Base-by-base conservation (phyloP, 2,113 vertebrate species). In the Helogale parvula region DNA sequence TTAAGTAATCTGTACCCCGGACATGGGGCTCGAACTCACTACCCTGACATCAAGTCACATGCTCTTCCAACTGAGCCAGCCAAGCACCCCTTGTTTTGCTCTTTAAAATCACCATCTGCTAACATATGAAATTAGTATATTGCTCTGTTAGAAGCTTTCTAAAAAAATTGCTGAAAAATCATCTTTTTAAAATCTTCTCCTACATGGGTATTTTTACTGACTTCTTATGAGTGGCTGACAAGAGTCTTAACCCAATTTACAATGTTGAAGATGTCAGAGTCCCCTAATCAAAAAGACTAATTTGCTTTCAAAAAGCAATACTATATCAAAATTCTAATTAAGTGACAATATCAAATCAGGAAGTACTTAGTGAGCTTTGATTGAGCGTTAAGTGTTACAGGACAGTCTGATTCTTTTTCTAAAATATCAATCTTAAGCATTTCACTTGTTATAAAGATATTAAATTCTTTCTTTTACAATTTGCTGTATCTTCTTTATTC, bases 151-250 rank as follows among this genome's bases (percentile, higher is more conserved):
- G 74, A 95, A 65, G 63, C 29, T 38, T 95, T 79, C 52, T 60
- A 33, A n/a, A 88, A 35, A 81, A 90, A 84, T 63, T 83, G 89
- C 80, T 90, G 54, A 96, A 74, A 74, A 74, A 81, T 74, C 15
- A 13, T 38, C 23, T 85, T 86, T 89, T 80, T 17, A 0, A 21
- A 65, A 86, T 69, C 35, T 65, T 35, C 16, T 81, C n/a, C 2
- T 54, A 12, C 77, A 60, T 80, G 33, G 52, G 27, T 84, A 80
- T 89, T 83, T 94, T 63, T 54, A 45, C 54, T 68, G 29, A 74
- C 5, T 54, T 96, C 21, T 88, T 77, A 86, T 31, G 29, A 94
- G 66, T 65, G 35, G 92, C 16, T 65, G 65, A 91, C 45, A 76
- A 19, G 7, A 27, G 65, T 68, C 81, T 91, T 68, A 81, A 47